phyloP scores from a whole-genome alignment of 2,888 invertebrate species.

The Operophtera brumata region DNA sequence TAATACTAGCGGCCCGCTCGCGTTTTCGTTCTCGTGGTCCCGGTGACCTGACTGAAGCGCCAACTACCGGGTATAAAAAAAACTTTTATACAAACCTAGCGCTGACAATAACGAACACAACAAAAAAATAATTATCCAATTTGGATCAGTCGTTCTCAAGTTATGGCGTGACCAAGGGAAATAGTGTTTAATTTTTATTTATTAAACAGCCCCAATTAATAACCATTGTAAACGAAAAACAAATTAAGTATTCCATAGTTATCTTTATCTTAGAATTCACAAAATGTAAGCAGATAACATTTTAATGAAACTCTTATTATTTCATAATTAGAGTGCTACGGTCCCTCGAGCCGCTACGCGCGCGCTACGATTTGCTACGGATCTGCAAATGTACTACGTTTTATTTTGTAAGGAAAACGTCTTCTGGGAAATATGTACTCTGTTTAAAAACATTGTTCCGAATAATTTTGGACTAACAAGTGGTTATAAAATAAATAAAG shows the following conservation, averaged over 20 bases:
- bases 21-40: no score
- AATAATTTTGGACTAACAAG: not conserved
- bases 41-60: no score
- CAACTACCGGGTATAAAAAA: no score
- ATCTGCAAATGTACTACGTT: not conserved
- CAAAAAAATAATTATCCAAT: no score
- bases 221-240: no score
- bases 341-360: constrained; percentile 2
- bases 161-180: no score
- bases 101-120: no score
- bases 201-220: no score
- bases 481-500: not conserved
- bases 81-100: no score
- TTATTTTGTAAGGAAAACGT: not conserved
- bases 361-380: constrained; percentile 4
- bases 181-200: no score
- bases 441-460: not conserved
- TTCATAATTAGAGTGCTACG: not conserved
- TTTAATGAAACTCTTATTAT: not conserved
- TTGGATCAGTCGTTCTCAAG: no score
- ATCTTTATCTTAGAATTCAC: not conserved
- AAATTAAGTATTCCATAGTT: not conserved
- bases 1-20: no score
- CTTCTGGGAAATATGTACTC: not conserved
- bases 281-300: not conserved